Evolutionary conservation across 2,888 invertebrate species (phyloP).

Genomic region (Pilophorus perplexus): DNA sequence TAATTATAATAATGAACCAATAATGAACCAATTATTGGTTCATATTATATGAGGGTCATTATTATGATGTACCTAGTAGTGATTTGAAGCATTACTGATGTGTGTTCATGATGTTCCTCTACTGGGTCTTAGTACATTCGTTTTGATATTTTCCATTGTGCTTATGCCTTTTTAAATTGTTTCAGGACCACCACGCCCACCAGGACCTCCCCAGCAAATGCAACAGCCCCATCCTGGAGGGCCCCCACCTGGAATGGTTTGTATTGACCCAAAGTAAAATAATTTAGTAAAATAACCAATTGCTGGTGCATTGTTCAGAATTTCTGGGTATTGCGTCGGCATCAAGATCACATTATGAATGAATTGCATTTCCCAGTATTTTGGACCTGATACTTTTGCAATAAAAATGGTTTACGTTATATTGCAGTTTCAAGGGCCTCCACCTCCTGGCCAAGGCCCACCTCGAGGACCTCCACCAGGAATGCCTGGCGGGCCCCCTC

Average conservation of each 20-base stretch:
- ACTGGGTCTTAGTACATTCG: too few relatives aligned
- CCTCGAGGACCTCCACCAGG: conserved; percentile 55
- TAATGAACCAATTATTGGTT: too few relatives aligned
- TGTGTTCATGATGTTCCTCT: too few relatives aligned
- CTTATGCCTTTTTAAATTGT: conserved; percentile 21
- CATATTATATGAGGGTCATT: too few relatives aligned
- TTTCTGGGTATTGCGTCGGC: too few relatives aligned
- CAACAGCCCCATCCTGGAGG: conserved; percentile 54
- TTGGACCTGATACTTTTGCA: background rate
- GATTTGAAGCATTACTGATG: too few relatives aligned
- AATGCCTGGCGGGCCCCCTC: conserved; percentile 46
- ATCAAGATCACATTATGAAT: too few relatives aligned
- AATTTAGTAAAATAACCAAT: background rate
- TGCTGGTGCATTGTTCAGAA: background rate
- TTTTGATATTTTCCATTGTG: too few relatives aligned
- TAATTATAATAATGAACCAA: too few relatives aligned
- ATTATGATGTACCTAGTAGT: too few relatives aligned
- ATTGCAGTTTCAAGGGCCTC: conserved; percentile 51
- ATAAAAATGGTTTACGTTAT: background rate
- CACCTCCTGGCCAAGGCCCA: conserved; percentile 55
- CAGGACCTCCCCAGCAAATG: conserved; percentile 61
- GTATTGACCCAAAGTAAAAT: background rate
- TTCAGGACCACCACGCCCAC: conserved; percentile 56
- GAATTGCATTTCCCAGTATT: too few relatives aligned
- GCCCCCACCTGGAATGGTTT: conserved; percentile 53